Base-by-base conservation (phyloP, 2,888 invertebrate species). In the Dicyrtoma fusca region DNA sequence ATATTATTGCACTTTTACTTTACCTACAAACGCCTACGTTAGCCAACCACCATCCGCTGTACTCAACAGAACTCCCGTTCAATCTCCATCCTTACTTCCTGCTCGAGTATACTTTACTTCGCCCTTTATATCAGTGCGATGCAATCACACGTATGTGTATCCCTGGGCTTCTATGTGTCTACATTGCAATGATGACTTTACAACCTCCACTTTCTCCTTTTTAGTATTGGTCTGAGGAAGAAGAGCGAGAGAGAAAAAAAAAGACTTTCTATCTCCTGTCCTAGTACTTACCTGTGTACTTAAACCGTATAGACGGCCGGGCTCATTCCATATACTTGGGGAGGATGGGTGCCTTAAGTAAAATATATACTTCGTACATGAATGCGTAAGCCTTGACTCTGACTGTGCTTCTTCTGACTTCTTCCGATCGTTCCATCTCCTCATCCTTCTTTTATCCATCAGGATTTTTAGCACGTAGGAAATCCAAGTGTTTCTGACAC, bases 401-500 rank as follows among this genome's bases (percentile, higher is more conserved):
- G 23, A 57, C 57, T 26, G 14, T 57, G 14, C 23, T 25, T 57
- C 57, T 57, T 57, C 53, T 57, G 25, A 8, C 57, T 57, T 23
- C 25, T 57, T 21, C 25, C 57, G 25, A 57, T 57, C 23, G 57
- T 25, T 57, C 25, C 25, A 25, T 21, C 26, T 21, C 57, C 26
- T 57, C 23, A 14, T 21, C 17, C 53, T 19, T 14, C 25, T 57
- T 57, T 57, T 57, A 57, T 57, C 57, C 57, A 57, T 57, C 57
- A 57, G 26, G 19, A 57, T 21, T 57, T 57, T 21, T n/a, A 57
- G 21, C 57, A 57, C 57, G 25, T 25, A 57, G 23, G 25, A 57
- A 21, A 57, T 57, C 57, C 57, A 57, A 57, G 57, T 57, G 25
- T 57, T 57, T 57, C 57, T 57, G 57, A 57, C 57, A 57, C 57